phyloP scores from a whole-genome alignment of 2,113 vertebrate genomes.

The Passer domesticus region DNA sequence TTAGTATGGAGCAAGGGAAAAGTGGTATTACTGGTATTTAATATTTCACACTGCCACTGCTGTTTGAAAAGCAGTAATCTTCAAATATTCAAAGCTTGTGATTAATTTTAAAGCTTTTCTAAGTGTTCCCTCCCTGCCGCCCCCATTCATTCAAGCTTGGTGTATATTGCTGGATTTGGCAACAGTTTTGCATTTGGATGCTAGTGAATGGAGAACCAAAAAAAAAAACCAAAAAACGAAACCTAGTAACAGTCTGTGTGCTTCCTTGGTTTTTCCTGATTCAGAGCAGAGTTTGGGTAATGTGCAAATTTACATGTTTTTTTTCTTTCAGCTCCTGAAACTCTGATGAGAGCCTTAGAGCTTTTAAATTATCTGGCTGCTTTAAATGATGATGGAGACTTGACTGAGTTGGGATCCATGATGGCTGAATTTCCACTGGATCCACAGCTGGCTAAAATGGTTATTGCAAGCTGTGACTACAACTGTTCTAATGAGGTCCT shows the following conservation, averaged over 20 bases:
- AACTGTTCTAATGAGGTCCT: slow-evolving; percentile 99
- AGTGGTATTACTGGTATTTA: not conserved
- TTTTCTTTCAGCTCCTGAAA: slow-evolving; percentile 88
- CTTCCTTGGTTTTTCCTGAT: slow-evolving; percentile 58
- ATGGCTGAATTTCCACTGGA: slow-evolving; percentile 98
- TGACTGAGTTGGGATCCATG: slow-evolving; percentile 97
- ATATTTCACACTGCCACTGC: not conserved
- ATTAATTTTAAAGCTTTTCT: not conserved
- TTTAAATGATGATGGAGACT: slow-evolving; percentile 94
- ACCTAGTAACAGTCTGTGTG: slow-evolving; percentile 43
- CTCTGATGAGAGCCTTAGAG: slow-evolving; percentile 95
- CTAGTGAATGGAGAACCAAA: slow-evolving; percentile 56
- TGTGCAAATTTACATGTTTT: not conserved
- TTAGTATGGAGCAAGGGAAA: not conserved
- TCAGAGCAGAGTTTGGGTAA: slow-evolving; percentile 34
- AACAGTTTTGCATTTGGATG: not conserved
- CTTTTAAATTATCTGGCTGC: slow-evolving; percentile 95
- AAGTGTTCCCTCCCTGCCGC: not conserved
- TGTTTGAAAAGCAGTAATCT: not conserved
- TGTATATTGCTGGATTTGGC: slow-evolving; percentile 3
- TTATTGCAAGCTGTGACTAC: slow-evolving; percentile 98
- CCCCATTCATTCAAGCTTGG: slow-evolving; percentile 49
- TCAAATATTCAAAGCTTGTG: not conserved
- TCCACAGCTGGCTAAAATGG: slow-evolving; percentile 98
- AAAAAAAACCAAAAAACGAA: slow-evolving; percentile 68